Evolutionary conservation across 1,140 invertebrate genomes (phyloP).

Genomic region (Cepaea nemoralis): DNA sequence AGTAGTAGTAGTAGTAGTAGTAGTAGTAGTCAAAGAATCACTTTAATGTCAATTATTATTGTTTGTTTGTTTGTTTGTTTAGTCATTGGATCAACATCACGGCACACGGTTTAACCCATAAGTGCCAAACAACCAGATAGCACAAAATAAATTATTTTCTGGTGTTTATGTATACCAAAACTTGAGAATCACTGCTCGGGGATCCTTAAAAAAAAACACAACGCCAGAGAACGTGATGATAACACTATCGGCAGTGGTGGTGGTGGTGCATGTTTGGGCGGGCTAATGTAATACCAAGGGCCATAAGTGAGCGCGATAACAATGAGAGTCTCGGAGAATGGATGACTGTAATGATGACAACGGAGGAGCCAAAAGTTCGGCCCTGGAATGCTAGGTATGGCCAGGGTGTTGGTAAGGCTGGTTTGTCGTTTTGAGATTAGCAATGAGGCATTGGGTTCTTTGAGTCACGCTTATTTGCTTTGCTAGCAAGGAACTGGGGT

Average conservation of each 20-base stretch:
- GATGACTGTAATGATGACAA: constrained; percentile 2
- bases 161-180: not conserved
- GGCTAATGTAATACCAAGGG: not conserved
- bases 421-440: not conserved
- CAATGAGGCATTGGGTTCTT: not conserved
- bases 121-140: too few relatives aligned
- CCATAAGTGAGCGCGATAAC: not conserved
- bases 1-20: too few relatives aligned
- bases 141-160: too few relatives aligned
- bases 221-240: not conserved
- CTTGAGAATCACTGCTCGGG: not conserved
- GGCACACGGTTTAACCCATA: too few relatives aligned
- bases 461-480: not conserved
- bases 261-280: not conserved
- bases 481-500: too few relatives aligned
- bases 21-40: too few relatives aligned
- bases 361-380: not conserved
- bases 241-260: not conserved
- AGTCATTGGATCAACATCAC: too few relatives aligned
- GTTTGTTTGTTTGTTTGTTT: too few relatives aligned
- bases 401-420: not conserved
- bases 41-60: too few relatives aligned
- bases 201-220: not conserved
- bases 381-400: not conserved
- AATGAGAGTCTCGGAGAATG: not conserved